These are phyloP conservation scores for Helicoverpa zea DNA, from an alignment of 1,140 invertebrate genomes.

Conservation along the genomic window DNA sequence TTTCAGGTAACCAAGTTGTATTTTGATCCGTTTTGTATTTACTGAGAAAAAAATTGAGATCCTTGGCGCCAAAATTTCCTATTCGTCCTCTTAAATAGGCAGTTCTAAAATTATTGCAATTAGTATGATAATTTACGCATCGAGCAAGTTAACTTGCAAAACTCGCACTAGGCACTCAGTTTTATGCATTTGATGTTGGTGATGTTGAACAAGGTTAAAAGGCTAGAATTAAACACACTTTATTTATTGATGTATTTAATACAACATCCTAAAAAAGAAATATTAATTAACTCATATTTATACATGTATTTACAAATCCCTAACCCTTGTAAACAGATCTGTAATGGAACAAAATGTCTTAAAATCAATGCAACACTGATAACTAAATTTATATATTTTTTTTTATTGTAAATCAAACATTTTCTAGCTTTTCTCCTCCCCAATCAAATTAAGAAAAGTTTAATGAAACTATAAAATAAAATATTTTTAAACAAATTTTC, in stretches of 20 bases:
- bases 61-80: too few species aligned
- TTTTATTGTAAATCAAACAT: conserved; percentile 13
- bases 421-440: conserved; percentile 7
- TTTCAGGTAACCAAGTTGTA: too few species aligned
- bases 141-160: too few species aligned
- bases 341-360: conserved; percentile 30
- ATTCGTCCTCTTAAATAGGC: too few species aligned
- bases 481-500: background rate
- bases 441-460: background rate
- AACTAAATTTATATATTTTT: conserved; percentile 23
- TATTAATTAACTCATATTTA: conserved; percentile 41
- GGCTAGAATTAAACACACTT: conserved; percentile 23
- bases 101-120: too few species aligned
- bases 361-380: conserved; percentile 16
- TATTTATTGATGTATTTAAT: conserved; percentile 44
- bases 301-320: conserved; percentile 52
- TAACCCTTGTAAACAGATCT: conserved; percentile 50
- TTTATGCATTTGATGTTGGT: too few species aligned
- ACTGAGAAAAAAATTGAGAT: too few species aligned
- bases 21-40: too few species aligned
- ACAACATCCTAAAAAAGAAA: conserved; percentile 47
- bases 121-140: too few species aligned
- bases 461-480: conserved; percentile 30
- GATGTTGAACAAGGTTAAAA: too few species aligned
- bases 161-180: too few species aligned